These are phyloP conservation scores for Coracias cyanogaster DNA, from an alignment of 2,797 vertebrate genomes.

Conservation along the genomic window DNA sequence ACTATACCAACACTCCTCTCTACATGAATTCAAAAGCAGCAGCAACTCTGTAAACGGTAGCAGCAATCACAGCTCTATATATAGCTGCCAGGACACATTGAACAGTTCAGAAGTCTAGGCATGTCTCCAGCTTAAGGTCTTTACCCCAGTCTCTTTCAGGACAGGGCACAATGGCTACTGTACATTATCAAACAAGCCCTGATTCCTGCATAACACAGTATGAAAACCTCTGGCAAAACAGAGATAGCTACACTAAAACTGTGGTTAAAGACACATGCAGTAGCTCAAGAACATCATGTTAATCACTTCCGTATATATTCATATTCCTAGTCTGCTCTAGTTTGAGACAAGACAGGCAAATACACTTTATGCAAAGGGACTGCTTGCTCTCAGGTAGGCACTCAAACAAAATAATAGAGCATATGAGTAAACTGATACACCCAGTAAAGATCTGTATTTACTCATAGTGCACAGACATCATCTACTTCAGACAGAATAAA, in stretches of 20 bases:
- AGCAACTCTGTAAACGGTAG: neutral
- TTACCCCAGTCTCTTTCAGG: neutral
- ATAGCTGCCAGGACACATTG: neutral
- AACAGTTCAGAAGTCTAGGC: neutral
- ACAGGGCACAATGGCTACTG: neutral
- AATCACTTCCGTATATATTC: neutral
- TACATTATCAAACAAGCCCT: neutral
- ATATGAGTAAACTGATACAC: neutral
- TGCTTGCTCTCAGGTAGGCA: neutral
- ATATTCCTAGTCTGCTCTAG: neutral
- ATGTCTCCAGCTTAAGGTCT: neutral
- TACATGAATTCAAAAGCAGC: neutral
- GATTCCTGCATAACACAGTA: neutral
- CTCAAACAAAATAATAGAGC: neutral
- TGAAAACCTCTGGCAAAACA: neutral
- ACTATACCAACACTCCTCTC: neutral
- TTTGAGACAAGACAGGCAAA: neutral
- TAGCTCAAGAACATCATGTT: neutral
- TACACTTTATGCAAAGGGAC: neutral
- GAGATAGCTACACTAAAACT: neutral
- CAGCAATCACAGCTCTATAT: neutral
- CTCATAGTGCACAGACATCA: neutral
- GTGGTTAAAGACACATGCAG: rapidly evolving
- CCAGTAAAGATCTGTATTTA: neutral
- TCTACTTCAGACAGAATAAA: neutral